These are phyloP conservation scores for Drosophila subsilvestris DNA, from an alignment of 2,888 invertebrate genomes.

Conservation along the genomic window DNA sequence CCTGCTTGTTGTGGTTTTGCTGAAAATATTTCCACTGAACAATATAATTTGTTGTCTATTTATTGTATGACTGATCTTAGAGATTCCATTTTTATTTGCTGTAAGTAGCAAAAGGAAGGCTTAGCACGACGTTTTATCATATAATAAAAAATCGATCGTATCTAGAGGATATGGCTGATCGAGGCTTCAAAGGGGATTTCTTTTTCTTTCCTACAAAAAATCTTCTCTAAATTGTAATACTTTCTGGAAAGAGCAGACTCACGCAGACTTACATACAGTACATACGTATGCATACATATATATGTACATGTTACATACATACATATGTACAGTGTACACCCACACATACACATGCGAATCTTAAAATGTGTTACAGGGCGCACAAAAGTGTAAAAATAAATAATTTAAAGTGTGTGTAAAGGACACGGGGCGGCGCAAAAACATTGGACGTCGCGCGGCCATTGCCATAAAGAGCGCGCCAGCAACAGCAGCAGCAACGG, in stretches of 20 bases:
- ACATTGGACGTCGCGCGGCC: constrained; percentile 52
- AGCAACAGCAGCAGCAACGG: constrained; percentile 44
- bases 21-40: constrained; percentile 15
- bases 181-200: no score
- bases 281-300: background rate
- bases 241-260: constrained; percentile 6
- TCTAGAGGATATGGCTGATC: no score
- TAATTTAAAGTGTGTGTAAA: constrained; percentile 80
- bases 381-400: constrained; percentile 80
- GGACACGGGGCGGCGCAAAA: constrained; percentile 70
- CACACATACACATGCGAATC: constrained; percentile 30
- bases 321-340: constrained; percentile 16
- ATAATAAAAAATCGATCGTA: no score
- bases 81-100: no score
- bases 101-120: no score
- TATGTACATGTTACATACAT: background rate
- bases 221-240: background rate
- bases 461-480: constrained; percentile 70
- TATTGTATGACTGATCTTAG: constrained; percentile 33
- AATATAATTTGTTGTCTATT: no score
- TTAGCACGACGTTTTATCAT: no score
- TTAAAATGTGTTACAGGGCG: constrained; percentile 75
- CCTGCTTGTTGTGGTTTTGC: constrained; percentile 2
- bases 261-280: constrained; percentile 14
- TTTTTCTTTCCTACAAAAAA: no score